Evolutionary conservation across 2,797 vertebrate species (phyloP).

Genomic region (Alcedo atthis): DNA sequence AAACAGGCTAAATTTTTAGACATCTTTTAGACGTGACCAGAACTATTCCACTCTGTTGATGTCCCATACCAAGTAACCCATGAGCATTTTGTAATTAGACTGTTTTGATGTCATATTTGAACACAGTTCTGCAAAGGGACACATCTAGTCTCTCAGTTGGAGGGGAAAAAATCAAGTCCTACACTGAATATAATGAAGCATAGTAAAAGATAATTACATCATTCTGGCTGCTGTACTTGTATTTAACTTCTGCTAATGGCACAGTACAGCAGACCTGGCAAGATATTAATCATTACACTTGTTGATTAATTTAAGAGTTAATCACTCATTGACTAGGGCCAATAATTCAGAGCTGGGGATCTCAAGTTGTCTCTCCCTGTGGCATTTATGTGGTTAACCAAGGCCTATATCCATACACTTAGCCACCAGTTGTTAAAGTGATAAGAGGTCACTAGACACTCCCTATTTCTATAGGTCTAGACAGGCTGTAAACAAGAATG

Average conservation of each 20-base stretch:
- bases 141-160: background rate
- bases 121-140: background rate
- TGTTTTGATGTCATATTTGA: background rate
- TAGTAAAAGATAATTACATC: background rate
- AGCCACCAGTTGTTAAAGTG: background rate
- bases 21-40: background rate
- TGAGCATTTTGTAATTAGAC: background rate
- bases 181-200: background rate
- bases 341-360: background rate
- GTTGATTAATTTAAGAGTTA: background rate
- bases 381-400: constrained; percentile 13
- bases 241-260: background rate
- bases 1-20: background rate
- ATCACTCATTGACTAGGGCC: background rate
- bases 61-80: background rate
- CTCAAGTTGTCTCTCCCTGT: background rate
- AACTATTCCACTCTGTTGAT: background rate
- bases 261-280: background rate
- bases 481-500: background rate
- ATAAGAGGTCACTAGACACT: background rate
- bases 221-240: background rate
- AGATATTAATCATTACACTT: background rate
- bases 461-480: background rate
- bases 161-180: background rate
- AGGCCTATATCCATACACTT: background rate